These are phyloP conservation scores for Machimus rusticus DNA, from an alignment of 2,888 invertebrate species.

Conservation along the genomic window DNA sequence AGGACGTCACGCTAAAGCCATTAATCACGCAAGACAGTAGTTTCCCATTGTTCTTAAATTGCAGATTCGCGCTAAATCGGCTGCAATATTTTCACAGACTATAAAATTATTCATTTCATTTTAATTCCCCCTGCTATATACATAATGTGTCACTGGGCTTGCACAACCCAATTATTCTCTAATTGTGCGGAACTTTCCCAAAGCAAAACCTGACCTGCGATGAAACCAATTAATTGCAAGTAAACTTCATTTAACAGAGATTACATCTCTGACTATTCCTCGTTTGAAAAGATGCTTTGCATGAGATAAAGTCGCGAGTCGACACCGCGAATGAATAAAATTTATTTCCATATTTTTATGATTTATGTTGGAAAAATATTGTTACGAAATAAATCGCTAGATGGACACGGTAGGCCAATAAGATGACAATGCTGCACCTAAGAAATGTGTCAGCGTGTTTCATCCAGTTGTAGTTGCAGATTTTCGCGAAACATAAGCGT, in stretches of 20 bases:
- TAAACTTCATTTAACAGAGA: neutral
- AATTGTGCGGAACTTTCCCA: neutral
- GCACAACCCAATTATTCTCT: neutral
- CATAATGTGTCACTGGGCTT: neutral
- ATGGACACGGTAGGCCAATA: neutral
- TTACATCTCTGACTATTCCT: neutral
- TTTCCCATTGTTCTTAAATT: neutral
- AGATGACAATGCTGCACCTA: constrained; percentile 19
- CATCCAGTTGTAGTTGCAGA: neutral
- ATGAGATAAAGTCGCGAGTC: neutral
- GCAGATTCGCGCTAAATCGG: neutral
- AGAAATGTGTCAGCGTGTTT: neutral
- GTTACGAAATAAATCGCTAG: neutral
- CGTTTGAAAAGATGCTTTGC: neutral
- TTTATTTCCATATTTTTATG: neutral
- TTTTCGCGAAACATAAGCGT: neutral
- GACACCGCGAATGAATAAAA: neutral
- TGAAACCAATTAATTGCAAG: neutral
- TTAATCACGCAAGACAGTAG: neutral
- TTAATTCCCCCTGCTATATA: neutral
- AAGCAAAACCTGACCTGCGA: neutral
- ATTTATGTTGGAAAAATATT: neutral
- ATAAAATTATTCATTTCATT: neutral
- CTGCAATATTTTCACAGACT: neutral
- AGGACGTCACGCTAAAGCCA: neutral